A percentile compares a stretch with the other conserved stretches of the same genome.
These are phyloP conservation scores for Cygnus olor DNA, from an alignment of 2,797 vertebrate species.

Conservation along the genomic window DNA sequence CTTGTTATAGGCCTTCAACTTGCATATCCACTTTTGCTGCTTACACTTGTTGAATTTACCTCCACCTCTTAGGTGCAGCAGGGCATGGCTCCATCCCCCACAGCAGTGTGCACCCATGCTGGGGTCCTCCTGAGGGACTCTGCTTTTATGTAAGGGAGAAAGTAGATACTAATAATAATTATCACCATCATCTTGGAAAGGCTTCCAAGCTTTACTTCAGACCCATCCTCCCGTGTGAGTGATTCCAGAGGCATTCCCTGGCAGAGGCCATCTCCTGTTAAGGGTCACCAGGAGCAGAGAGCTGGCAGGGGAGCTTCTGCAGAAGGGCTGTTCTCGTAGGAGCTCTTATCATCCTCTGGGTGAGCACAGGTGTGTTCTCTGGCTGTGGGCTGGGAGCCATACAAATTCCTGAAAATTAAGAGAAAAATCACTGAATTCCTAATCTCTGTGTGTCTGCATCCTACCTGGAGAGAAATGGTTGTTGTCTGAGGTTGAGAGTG, in stretches of 20 bases:
- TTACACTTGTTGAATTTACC: background rate
- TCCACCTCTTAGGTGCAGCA: background rate
- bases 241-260: background rate
- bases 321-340: background rate
- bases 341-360: too few species aligned
- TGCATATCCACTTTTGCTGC: background rate
- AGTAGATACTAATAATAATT: background rate
- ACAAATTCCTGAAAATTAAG: background rate
- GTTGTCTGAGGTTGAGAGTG: background rate
- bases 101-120: background rate
- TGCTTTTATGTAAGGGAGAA: background rate
- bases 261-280: background rate
- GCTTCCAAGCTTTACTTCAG: background rate
- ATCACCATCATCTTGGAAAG: background rate
- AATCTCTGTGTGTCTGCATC: rapidly evolving
- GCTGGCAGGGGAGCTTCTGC: background rate
- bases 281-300: background rate
- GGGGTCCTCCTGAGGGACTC: background rate
- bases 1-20: background rate
- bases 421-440: background rate
- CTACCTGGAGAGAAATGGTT: background rate
- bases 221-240: background rate
- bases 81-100: background rate
- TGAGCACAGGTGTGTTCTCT: rapidly evolving
- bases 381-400: background rate